phyloP scores from a whole-genome alignment of 2,797 vertebrate species.

The Heterohyrax brucei region DNA sequence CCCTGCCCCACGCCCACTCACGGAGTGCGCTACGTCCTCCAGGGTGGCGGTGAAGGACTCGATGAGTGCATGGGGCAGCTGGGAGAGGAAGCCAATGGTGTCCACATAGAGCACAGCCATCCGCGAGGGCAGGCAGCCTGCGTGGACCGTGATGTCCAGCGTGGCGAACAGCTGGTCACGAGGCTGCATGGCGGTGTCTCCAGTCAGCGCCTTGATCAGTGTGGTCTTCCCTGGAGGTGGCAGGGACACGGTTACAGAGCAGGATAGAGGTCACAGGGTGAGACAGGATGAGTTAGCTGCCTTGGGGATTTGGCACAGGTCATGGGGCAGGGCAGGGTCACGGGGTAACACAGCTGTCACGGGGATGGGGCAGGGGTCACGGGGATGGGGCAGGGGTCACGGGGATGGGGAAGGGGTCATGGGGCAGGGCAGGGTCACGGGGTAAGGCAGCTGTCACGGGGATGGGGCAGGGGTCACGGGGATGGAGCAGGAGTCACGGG shows the following conservation, averaged over 20 bases:
- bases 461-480: no score
- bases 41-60: slow-evolving; percentile 97
- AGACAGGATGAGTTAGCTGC: no score
- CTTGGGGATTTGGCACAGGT: no score
- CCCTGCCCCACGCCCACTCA: not conserved
- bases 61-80: slow-evolving; percentile 96
- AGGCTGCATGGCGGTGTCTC: slow-evolving; percentile 93
- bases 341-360: no score
- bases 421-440: not conserved
- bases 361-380: no score
- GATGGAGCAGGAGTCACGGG: no score
- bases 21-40: slow-evolving; percentile 94
- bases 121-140: slow-evolving; percentile 93
- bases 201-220: slow-evolving; percentile 96
- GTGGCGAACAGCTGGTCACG: slow-evolving; percentile 96
- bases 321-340: not conserved
- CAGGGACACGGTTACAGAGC: no score
- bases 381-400: no score
- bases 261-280: no score
- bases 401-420: no score
- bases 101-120: slow-evolving; percentile 95
- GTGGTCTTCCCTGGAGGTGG: slow-evolving; percentile 95
- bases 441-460: no score
- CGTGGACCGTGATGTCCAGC: slow-evolving; percentile 96
- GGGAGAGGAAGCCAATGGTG: slow-evolving; percentile 97